These are phyloP conservation scores for Sitta europaea DNA, from an alignment of 2,113 vertebrate genomes.

Conservation along the genomic window DNA sequence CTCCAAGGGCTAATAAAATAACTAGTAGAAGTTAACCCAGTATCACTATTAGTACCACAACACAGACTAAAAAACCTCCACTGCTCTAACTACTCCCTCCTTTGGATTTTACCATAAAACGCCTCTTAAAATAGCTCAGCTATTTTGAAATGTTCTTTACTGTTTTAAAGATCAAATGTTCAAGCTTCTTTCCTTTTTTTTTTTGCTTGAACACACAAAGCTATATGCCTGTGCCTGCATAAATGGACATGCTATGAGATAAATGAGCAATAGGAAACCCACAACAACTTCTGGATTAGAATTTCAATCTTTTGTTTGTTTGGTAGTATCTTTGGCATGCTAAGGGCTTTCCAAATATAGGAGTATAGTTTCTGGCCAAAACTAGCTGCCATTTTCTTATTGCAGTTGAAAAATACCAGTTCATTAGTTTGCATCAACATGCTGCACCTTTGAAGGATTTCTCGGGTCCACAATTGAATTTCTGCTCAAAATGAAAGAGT, in stretches of 20 bases:
- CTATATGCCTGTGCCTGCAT: not conserved
- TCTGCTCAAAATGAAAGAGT: constrained; percentile 43
- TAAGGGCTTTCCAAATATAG: constrained; percentile 38
- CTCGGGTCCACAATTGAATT: constrained; percentile 44
- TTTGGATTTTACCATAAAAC: not conserved
- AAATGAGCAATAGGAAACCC: constrained; percentile 31
- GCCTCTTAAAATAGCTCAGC: not conserved
- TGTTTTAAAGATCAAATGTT: not conserved
- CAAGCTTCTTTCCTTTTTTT: not conserved
- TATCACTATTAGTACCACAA: not conserved
- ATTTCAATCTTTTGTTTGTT: not conserved
- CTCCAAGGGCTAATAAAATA: not conserved
- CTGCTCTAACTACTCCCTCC: not conserved
- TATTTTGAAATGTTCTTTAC: not conserved
- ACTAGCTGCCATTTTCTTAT: constrained; percentile 39
- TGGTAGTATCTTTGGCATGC: constrained; percentile 32
- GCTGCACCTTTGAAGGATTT: constrained; percentile 44
- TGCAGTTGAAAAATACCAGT: constrained; percentile 26
- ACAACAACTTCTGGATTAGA: constrained; percentile 17
- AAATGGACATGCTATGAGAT: not conserved
- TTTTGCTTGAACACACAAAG: not conserved
- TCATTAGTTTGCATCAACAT: constrained; percentile 55
- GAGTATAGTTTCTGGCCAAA: constrained; percentile 28
- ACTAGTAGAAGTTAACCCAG: not conserved
- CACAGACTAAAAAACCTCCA: not conserved